A percentile compares a stretch with the other conserved stretches of the same genome.
phyloP scores from a whole-genome alignment of 2,797 vertebrate genomes.

The Aeoliscus strigatus region DNA sequence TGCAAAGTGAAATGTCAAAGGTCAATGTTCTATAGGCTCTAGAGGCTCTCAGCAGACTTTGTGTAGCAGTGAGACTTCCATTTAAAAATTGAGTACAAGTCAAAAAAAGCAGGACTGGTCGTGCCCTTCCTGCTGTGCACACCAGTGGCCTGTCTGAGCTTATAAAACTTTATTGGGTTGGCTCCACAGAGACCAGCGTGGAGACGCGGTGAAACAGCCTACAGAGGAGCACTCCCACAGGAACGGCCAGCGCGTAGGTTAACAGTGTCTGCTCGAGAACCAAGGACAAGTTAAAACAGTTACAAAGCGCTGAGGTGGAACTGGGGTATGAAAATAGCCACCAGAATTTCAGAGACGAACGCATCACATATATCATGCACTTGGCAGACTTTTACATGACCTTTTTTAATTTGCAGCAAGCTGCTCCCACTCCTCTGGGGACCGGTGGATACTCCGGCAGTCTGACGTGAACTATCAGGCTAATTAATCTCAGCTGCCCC shows the following conservation, averaged over 20 bases:
- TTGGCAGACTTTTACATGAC: constrained; percentile 4
- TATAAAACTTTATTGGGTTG: constrained; percentile 34
- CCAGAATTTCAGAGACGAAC: no score
- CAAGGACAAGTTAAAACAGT: constrained; percentile 14
- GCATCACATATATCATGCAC: neutral
- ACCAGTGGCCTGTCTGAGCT: constrained; percentile 26
- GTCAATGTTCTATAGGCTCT: no score
- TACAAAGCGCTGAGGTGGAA: constrained; percentile 1
- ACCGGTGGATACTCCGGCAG: neutral
- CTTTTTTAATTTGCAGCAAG: constrained; percentile 6
- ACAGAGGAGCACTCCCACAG: constrained; percentile 18
- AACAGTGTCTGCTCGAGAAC: constrained; percentile 12
- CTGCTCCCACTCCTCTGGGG: constrained; percentile 11
- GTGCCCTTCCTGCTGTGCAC: constrained; percentile 4
- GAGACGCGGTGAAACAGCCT: constrained; percentile 32
- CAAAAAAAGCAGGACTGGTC: constrained; percentile 17
- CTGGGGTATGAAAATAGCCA: no score
- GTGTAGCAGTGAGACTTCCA: no score
- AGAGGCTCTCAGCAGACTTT: no score
- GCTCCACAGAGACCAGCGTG: constrained; percentile 22
- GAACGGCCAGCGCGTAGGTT: constrained; percentile 25
- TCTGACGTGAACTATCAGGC: constrained; percentile 8
- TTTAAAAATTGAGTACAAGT: constrained; percentile 14
- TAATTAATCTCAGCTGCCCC: constrained; percentile 15
- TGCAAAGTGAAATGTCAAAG: no score